Percentiles rank a stretch among this genome's conserved stretches.
These are phyloP conservation scores for Nephrotoma appendiculata DNA, from an alignment of 2,888 invertebrate genomes.

Conservation along the genomic window DNA sequence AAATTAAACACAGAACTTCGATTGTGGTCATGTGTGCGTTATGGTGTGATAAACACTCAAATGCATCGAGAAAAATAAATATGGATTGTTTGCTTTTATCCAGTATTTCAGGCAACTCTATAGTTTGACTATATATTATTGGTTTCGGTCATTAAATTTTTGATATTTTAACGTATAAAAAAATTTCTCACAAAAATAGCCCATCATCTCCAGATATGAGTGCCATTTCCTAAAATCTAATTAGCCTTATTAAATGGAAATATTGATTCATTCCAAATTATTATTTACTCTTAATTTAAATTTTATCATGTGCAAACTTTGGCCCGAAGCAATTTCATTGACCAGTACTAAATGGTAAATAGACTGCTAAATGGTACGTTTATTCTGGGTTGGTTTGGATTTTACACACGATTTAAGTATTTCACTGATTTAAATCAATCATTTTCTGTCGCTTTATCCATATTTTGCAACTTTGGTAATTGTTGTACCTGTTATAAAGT, in stretches of 20 bases:
- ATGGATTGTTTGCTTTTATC: neutral
- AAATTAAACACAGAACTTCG: constrained; percentile 43
- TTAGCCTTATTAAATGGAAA: too few relatives aligned
- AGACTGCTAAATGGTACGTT: constrained; percentile 24
- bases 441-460: constrained; percentile 14
- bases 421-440: constrained; percentile 23
- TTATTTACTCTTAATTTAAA: neutral
- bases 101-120: neutral
- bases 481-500: constrained; percentile 29
- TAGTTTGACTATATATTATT: neutral
- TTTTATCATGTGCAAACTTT: neutral
- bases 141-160: neutral
- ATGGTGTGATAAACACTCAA: constrained; percentile 36
- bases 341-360: constrained; percentile 44
- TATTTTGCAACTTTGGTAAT: neutral
- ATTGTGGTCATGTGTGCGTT: constrained; percentile 43
- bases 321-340: neutral
- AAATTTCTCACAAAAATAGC: neutral
- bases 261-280: neutral
- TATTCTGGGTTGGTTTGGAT: neutral
- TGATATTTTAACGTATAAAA: neutral
- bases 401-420: constrained; percentile 34
- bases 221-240: neutral
- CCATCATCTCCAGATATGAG: constrained; percentile 1
- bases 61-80: neutral